Conservation (phyloP, 2,888 invertebrate species). For the Lycia hirtaria region DNA sequence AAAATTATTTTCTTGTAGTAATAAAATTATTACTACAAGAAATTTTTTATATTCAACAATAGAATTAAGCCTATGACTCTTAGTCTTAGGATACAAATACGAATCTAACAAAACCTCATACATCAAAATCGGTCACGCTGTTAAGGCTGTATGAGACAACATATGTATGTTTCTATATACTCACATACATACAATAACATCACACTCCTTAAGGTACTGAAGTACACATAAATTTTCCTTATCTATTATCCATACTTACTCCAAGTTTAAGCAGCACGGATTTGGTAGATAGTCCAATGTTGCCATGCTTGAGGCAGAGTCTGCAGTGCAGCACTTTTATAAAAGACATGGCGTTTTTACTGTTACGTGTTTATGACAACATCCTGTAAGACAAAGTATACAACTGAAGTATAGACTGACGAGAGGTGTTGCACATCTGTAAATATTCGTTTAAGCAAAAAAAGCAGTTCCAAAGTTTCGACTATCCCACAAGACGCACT, state of each 20-base stretch:
- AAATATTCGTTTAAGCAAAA: too few species aligned
- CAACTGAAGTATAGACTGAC: slow-evolving; percentile 23
- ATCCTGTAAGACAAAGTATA: slow-evolving; percentile 61
- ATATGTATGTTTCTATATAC: background rate
- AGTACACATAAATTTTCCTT: background rate
- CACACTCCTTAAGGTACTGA: background rate
- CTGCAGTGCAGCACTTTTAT: slow-evolving; percentile 73
- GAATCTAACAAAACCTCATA: too few species aligned
- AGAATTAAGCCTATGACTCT: too few species aligned
- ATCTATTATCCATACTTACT: slow-evolving; percentile 55
- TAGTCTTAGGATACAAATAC: too few species aligned
- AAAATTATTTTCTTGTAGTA: too few species aligned
- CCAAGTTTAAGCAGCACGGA: slow-evolving; percentile 66
- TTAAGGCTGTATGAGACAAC: background rate
- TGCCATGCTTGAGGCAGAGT: slow-evolving; percentile 68
- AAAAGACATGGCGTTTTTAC: slow-evolving; percentile 66
- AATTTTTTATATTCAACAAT: too few species aligned
- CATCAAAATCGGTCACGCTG: background rate
- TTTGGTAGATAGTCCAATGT: slow-evolving; percentile 59
- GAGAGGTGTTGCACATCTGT: too few species aligned
- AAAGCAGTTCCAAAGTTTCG: too few species aligned
- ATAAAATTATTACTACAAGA: too few species aligned
- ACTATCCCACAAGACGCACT: too few species aligned
- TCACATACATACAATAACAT: background rate
- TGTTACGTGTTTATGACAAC: slow-evolving; percentile 55